A percentile compares a stretch with the other conserved stretches of the same genome.
These are phyloP conservation scores for Poecile montanus DNA, from an alignment of 2,797 vertebrate genomes.

Conservation along the genomic window DNA sequence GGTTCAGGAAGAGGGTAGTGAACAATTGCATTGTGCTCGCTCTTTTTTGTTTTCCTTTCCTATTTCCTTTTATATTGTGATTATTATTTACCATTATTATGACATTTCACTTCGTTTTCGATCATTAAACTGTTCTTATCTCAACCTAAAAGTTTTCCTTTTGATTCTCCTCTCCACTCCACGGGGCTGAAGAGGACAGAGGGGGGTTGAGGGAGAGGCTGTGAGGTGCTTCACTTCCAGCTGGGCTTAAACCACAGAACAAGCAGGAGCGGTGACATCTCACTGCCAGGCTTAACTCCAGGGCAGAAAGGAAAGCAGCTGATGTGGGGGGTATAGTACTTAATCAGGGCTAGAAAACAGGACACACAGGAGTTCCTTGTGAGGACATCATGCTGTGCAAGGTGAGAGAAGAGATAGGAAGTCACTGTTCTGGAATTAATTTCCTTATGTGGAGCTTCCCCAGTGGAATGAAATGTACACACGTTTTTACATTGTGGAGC, in stretches of 20 bases:
- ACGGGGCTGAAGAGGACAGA: background rate
- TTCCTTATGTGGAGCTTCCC: background rate
- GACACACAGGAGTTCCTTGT: background rate
- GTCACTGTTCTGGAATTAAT: background rate
- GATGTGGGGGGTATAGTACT: fast-evolving
- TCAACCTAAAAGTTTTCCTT: background rate
- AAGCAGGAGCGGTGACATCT: background rate
- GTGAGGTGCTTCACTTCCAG: background rate
- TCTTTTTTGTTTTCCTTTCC: too few relatives aligned
- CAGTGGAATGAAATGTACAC: background rate
- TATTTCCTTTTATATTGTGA: background rate
- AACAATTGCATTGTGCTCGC: fast-evolving
- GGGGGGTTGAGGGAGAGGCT: fast-evolving
- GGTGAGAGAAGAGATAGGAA: background rate
- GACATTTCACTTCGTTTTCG: background rate
- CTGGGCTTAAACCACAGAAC: background rate
- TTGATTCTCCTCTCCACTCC: background rate
- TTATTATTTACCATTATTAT: background rate
- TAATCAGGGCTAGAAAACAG: background rate
- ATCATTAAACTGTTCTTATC: background rate
- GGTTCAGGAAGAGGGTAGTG: background rate
- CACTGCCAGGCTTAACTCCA: background rate
- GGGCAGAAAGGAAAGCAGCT: background rate
- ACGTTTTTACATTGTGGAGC: fast-evolving
- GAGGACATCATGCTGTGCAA: fast-evolving